phyloP scores from a whole-genome alignment of 2,797 vertebrate species.

The Eutrigla gurnardus region DNA sequence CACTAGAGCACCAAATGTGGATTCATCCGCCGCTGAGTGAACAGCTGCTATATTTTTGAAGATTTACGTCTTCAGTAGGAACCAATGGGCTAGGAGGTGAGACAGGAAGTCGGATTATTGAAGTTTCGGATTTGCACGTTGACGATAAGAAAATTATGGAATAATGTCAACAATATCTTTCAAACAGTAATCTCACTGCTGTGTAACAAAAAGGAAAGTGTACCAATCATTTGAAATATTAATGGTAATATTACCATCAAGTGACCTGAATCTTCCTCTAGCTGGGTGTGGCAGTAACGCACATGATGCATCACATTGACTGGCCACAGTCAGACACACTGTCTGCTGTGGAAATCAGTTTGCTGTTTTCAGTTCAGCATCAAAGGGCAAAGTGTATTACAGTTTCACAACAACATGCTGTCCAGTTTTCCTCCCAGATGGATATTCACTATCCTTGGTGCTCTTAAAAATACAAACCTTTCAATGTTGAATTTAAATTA shows the following conservation, averaged over 20 bases:
- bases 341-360: constrained; percentile 10
- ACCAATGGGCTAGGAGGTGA: neutral
- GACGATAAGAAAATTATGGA: neutral
- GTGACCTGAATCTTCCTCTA: neutral
- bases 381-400: constrained; percentile 3
- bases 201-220: neutral
- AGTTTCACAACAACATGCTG: neutral
- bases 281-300: neutral
- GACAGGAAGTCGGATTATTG: constrained; percentile 1
- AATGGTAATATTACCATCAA: neutral
- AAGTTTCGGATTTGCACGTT: neutral
- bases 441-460: constrained; percentile 22
- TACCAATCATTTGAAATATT: neutral
- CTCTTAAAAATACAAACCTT: constrained; percentile 7
- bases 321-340: neutral
- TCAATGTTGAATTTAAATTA: neutral
- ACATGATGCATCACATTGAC: constrained; percentile 17
- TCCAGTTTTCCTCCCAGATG: neutral
- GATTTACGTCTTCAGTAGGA: neutral
- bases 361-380: neutral
- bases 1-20: neutral
- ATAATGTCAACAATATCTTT: neutral
- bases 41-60: neutral
- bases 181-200: neutral
- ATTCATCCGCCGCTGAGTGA: neutral